Percentiles rank a stretch among this genome's conserved stretches.
phyloP scores from a whole-genome alignment of 2,113 vertebrate genomes.

The Phasianus colchicus region DNA sequence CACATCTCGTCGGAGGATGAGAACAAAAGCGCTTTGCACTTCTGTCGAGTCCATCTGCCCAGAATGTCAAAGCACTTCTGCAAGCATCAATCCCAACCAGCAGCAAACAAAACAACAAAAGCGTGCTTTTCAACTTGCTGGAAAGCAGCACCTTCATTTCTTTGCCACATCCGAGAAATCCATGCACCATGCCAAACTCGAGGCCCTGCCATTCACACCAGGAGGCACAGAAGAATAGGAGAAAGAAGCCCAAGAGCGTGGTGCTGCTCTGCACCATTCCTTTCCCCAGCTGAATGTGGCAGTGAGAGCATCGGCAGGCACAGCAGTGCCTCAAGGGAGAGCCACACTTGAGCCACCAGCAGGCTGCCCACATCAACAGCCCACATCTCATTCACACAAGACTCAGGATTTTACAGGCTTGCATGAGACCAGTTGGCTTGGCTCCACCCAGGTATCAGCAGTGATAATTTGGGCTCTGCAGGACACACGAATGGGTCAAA shows the following conservation, averaged over 20 bases:
- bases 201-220: fast-evolving
- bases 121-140: not conserved
- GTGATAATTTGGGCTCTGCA: not conserved
- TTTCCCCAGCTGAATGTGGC: not conserved
- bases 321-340: not conserved
- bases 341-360: not conserved
- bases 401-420: fast-evolving
- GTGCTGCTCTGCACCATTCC: not conserved
- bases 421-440: not conserved
- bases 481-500: not conserved
- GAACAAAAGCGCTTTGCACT: not conserved
- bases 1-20: not conserved
- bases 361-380: not conserved
- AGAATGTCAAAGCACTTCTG: not conserved
- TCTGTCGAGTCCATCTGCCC: not conserved
- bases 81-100: not conserved
- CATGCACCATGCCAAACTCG: fast-evolving
- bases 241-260: not conserved
- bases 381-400: not conserved
- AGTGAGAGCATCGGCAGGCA: not conserved
- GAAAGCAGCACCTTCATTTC: not conserved
- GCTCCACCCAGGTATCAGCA: not conserved
- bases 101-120: not conserved
- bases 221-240: not conserved
- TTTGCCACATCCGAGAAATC: fast-evolving